Evolutionary conservation across 2,888 invertebrate genomes (phyloP).

Genomic region (Timandra comae): DNA sequence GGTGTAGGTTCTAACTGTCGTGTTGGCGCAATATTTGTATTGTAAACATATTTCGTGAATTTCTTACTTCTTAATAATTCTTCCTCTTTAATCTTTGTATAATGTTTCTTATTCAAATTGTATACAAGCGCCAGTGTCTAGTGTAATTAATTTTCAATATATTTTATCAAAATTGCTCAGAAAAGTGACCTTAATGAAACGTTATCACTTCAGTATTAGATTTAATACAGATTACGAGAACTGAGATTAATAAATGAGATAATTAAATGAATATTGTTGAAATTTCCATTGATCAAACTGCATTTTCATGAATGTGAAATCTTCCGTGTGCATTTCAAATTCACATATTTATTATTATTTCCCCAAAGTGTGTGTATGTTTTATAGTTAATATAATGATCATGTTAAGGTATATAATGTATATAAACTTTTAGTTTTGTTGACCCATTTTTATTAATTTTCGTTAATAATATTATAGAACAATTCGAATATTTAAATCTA

Average conservation of each 20-base stretch:
- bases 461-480: constrained; percentile 49
- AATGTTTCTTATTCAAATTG: background rate
- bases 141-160: constrained; percentile 17
- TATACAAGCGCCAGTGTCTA: constrained; percentile 13
- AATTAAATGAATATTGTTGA: constrained; percentile 6
- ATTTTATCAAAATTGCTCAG: constrained; percentile 38
- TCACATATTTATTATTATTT: constrained; percentile 40
- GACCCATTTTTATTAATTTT: constrained; percentile 51
- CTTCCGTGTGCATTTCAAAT: constrained; percentile 25
- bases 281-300: constrained; percentile 20
- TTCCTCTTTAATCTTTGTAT: no score
- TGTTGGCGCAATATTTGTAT: constrained; percentile 4
- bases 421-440: constrained; percentile 61
- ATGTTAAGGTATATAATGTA: constrained; percentile 48
- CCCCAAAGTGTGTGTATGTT: constrained; percentile 21
- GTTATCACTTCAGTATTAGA: constrained; percentile 22
- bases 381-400: constrained; percentile 13
- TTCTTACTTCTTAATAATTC: background rate
- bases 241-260: constrained; percentile 13
- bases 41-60: background rate
- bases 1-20: constrained; percentile 30
- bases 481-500: constrained; percentile 48
- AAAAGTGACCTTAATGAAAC: constrained; percentile 43
- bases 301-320: constrained; percentile 1
- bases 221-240: constrained; percentile 6